A percentile compares a stretch with the other conserved stretches of the same genome.
Conservation (phyloP, 2,797 vertebrate species). For the Malurus leucopterus region DNA sequence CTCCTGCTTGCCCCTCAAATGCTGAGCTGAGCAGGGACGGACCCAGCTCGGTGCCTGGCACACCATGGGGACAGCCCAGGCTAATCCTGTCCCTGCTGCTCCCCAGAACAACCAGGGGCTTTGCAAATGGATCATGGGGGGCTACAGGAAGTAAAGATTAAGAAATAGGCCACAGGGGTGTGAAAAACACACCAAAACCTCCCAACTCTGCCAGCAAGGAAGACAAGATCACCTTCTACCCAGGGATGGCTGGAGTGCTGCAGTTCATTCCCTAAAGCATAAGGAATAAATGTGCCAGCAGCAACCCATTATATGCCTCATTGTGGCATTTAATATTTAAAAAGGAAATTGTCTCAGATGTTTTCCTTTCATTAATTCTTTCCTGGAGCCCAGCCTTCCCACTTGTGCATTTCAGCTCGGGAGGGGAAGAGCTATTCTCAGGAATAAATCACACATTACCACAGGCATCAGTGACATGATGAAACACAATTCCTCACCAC, state of each 20-base stretch:
- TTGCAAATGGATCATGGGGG: neutral
- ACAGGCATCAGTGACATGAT: neutral
- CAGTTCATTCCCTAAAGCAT: neutral
- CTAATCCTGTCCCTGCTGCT: neutral
- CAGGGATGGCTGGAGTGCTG: neutral
- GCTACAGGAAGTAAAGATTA: neutral
- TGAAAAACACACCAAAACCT: neutral
- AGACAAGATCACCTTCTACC: neutral
- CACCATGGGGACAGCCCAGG: neutral
- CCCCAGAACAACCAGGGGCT: neutral
- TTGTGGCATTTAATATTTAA: neutral
- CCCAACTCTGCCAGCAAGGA: neutral
- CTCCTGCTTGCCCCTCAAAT: neutral
- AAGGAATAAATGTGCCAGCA: neutral
- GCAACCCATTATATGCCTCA: neutral
- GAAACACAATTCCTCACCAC: neutral
- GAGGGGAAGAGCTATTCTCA: neutral
- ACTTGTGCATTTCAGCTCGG: neutral
- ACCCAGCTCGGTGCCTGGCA: neutral
- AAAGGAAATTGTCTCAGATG: constrained; percentile 27
- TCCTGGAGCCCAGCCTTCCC: constrained; percentile 10
- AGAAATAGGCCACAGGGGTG: neutral
- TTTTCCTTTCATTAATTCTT: constrained; percentile 43
- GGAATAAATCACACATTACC: neutral
- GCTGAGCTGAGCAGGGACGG: fast-evolving